Evolutionary conservation across 2,888 invertebrate species (phyloP).

Genomic region (Onthophagus sagittarius): DNA sequence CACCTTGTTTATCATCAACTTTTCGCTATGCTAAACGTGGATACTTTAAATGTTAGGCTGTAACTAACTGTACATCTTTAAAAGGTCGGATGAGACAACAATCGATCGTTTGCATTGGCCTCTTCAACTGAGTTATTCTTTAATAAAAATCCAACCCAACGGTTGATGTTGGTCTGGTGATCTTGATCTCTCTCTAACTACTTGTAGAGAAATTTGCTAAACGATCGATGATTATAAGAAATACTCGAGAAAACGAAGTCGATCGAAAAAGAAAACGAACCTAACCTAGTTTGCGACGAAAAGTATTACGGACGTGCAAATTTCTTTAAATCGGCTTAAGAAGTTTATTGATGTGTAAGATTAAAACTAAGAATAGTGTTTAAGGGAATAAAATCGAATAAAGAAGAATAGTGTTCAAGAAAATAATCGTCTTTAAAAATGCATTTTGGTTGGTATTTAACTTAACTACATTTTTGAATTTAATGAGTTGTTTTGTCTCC

Average conservation of each 20-base stretch:
- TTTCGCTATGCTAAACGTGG: background rate
- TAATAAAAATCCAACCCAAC: too few relatives aligned
- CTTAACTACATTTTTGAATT: too few relatives aligned
- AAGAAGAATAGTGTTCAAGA: too few relatives aligned
- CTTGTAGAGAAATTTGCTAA: background rate
- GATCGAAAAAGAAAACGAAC: background rate
- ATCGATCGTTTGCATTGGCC: background rate
- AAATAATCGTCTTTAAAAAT: too few relatives aligned
- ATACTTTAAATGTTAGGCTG: background rate
- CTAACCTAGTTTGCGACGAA: background rate
- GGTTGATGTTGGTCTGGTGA: too few relatives aligned
- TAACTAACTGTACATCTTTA: background rate
- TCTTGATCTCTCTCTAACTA: background rate
- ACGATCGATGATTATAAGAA: too few relatives aligned
- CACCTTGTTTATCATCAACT: background rate
- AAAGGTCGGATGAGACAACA: background rate
- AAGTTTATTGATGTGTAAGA: background rate
- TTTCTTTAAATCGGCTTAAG: background rate
- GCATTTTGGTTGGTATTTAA: too few relatives aligned
- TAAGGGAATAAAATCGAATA: too few relatives aligned
- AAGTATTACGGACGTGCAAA: background rate
- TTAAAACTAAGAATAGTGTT: too few relatives aligned
- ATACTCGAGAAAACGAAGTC: background rate
- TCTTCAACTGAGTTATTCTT: background rate
- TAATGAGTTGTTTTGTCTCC: too few relatives aligned